Evolutionary conservation across 2,797 vertebrate genomes (phyloP), one percentile per base, ranked within the genome.

Genomic region (Rhyacichthys aspro): DNA sequence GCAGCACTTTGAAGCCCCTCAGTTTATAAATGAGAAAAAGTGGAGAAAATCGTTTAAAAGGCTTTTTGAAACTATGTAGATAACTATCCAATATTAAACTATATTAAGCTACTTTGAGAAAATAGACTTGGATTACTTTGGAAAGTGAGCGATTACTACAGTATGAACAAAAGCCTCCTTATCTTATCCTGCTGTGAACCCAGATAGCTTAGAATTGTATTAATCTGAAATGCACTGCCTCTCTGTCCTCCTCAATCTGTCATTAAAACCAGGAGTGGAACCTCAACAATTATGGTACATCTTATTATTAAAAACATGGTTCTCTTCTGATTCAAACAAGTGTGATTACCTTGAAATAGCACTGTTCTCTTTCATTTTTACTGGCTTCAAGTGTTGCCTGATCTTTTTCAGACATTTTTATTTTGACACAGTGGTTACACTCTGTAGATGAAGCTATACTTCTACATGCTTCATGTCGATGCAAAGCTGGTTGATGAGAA

Each of bases 151-250:
- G 47, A 71, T 73, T 65, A 70, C 16, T 62, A 58, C 55, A 53
- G 18, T 38, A 43, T 66, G 48, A 64, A 70, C 63, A 63, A 15
- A 62, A 47, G 54, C 69, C 53, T 16, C 39, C 48, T 69, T 61
- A 43, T 77, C 59, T 66, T 53, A 47, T 72, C 38, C 77, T 18
- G 3, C 36, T 19, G 39, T 68, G 67, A 74, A 70, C 58, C 60
- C 34, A 60, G 46, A 56, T 47, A 47, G 46, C 62, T 55, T 28
- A 81, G 59, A 69, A 54, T 55, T 75, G 64, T 59, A 77, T 80
- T 68, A 65, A 84, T 78, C 64, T 81, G 72, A 56, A 71, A 67
- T 63, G 62, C 38, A 43, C 63, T 68, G 41, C 78, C 42, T 74
- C 64, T 50, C 48, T 60, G 47, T 61, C 69, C 57, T 61, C 50